phyloP scores from a whole-genome alignment of 2,888 invertebrate species.

The Eristalinus aeneus region DNA sequence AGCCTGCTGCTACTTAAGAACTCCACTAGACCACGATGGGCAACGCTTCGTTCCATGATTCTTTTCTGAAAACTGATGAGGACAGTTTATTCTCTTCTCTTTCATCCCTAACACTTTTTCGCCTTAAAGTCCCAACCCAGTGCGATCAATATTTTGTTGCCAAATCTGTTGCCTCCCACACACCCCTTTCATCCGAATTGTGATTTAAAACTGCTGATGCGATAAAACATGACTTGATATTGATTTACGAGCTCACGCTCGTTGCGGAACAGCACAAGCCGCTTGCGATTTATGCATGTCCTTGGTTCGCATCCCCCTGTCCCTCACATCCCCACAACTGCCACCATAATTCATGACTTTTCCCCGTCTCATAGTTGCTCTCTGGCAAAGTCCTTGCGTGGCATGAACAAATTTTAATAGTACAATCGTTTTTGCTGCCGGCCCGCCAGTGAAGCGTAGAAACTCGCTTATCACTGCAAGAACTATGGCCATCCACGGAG shows the following conservation, averaged over 20 bases:
- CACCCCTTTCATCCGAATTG: not conserved
- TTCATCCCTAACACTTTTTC: no score
- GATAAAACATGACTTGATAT: constrained; percentile 2
- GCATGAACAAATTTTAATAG: not conserved
- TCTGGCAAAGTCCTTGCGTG: not conserved
- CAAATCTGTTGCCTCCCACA: not conserved
- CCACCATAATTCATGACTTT: not conserved
- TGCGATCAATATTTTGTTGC: no score
- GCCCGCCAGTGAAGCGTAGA: not conserved
- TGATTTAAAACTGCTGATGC: not conserved
- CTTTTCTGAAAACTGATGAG: no score
- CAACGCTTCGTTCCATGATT: no score
- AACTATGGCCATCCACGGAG: not conserved
- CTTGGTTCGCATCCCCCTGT: not conserved
- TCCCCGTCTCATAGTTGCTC: not conserved
- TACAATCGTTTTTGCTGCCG: not conserved
- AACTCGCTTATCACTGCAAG: not conserved
- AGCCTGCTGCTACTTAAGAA: no score
- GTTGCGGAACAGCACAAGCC: not conserved
- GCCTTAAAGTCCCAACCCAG: no score
- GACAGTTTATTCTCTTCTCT: no score
- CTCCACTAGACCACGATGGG: no score
- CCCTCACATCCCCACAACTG: not conserved
- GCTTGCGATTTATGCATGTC: constrained; percentile 14
- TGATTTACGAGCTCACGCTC: constrained; percentile 2